These are phyloP conservation scores for Caenorhabditis japonica DNA, from an alignment of 2,888 invertebrate genomes.

Conservation along the genomic window DNA sequence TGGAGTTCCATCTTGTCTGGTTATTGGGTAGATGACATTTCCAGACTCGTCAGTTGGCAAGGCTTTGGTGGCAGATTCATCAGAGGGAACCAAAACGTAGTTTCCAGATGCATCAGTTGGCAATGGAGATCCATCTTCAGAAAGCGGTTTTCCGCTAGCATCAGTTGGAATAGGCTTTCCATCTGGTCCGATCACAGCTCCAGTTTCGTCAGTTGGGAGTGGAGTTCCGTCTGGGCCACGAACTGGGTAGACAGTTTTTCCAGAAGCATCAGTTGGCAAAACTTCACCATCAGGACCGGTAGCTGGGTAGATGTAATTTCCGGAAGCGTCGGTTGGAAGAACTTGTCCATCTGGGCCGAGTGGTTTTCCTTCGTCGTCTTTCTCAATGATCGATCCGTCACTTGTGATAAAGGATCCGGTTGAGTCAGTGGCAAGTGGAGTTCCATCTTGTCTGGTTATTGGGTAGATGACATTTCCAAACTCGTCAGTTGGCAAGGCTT, in stretches of 20 bases:
- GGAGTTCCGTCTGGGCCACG: conserved; percentile 56
- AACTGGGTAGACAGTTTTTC: conserved; percentile 26
- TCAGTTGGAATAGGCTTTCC: conserved; percentile 50
- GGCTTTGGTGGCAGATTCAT: conserved; percentile 19
- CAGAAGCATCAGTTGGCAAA: conserved; percentile 31
- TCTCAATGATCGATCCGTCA: conserved; percentile 33
- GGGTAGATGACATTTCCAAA: conserved; percentile 43
- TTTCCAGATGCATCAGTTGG: conserved; percentile 43
- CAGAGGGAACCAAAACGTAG: conserved; percentile 41
- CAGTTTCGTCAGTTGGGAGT: conserved; percentile 50
- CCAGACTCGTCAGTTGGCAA: conserved; percentile 45
- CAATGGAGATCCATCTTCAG: conserved; percentile 58
- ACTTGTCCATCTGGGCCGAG: conserved; percentile 56
- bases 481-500: conserved; percentile 29
- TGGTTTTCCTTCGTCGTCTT: conserved; percentile 36
- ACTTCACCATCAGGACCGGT: conserved; percentile 31
- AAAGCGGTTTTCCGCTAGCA: conserved; percentile 29
- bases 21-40: conserved; percentile 40
- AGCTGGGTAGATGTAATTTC: conserved; percentile 51
- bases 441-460: conserved; percentile 51
- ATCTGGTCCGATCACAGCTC: conserved; percentile 49
- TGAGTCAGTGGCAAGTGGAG: conserved; percentile 43
- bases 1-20: conserved; percentile 43
- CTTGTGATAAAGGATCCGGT: conserved; percentile 49
- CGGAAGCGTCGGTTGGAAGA: conserved; percentile 36